Evolutionary conservation across 1,140 invertebrate species (phyloP).

Genomic region (Drosophila sturtevanti): DNA sequence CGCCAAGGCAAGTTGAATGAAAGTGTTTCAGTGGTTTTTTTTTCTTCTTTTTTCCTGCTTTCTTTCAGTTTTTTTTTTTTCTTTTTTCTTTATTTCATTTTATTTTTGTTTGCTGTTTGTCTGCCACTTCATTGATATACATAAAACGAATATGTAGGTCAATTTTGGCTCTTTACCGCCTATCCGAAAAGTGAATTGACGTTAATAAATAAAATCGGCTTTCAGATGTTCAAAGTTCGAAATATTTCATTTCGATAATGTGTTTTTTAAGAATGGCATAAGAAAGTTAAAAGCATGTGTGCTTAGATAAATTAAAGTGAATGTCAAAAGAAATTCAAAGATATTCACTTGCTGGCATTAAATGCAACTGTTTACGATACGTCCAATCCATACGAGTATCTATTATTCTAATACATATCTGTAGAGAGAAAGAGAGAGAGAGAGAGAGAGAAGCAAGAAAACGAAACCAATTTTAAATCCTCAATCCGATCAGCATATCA

Average conservation of each 20-base stretch:
- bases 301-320: neutral
- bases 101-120: conserved; percentile 31
- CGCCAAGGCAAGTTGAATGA: neutral
- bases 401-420: neutral
- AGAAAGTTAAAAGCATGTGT: neutral
- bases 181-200: conserved; percentile 36
- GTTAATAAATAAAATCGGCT: conserved; percentile 38
- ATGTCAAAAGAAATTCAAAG: neutral
- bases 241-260: conserved; percentile 38
- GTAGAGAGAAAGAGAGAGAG: neutral
- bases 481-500: conserved; percentile 43
- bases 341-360: neutral
- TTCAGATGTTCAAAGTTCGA: conserved; percentile 37
- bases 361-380: neutral
- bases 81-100: neutral
- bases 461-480: conserved; percentile 19
- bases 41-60: neutral
- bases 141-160: conserved; percentile 49
- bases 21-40: neutral
- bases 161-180: conserved; percentile 41
- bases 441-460: no score
- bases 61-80: conserved; percentile 3
- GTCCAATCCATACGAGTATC: neutral
- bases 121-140: conserved; percentile 37
- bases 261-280: conserved; percentile 1